Evolutionary conservation across 2,797 vertebrate species (phyloP), one percentile per base, ranked within the genome.

Genomic region (Cryptoprocta ferox): DNA sequence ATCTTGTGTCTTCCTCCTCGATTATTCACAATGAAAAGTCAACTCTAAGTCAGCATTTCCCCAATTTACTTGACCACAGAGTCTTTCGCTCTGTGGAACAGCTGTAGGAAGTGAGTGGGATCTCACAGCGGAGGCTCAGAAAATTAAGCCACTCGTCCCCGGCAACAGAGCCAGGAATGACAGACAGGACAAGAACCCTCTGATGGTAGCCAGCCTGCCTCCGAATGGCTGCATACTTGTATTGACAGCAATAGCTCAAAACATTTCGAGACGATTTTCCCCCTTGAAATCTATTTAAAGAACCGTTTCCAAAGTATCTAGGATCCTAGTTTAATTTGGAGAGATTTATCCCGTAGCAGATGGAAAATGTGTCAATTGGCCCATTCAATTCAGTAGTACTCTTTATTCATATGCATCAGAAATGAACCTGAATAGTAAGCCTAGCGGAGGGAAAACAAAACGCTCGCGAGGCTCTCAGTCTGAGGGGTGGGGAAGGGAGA

Each of bases 361-460:
- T 87, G 90, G 92, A 71, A 95, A 95, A 87, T 90, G 95, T 97
- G 93, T 82, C 97, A 96, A 16, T 39, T 80, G 86, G 71, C 75
- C 86, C 91, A 81, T 88, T 91, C 89, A 93, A 10, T 89, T 89
- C 39, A 56, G 93, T 30, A 96, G 76, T 89, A 66, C 28, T 96
- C 48, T 84, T 80, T 68, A 91, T 73, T 83, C 79, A 28, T 3
- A 21, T 7, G 59, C 75, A 32, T 79, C 94, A 93, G 75, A 95
- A 96, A 93, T 16, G 42, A 86, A 61, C 86, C 75, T 61, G 79
- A 94, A 48, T 32, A 68, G 88, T 35, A 50, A 26, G 59, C 82
- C 0, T 0, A 9, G 21, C 21, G 42, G 35, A 39, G 81, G n/a
- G 32, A 48, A 78, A 75, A 65, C 50, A 68, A 86, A 66, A 7